Evolutionary conservation across 2,888 invertebrate species (phyloP), one percentile per base, ranked within the genome.

Genomic region (Parnassius smintheus): DNA sequence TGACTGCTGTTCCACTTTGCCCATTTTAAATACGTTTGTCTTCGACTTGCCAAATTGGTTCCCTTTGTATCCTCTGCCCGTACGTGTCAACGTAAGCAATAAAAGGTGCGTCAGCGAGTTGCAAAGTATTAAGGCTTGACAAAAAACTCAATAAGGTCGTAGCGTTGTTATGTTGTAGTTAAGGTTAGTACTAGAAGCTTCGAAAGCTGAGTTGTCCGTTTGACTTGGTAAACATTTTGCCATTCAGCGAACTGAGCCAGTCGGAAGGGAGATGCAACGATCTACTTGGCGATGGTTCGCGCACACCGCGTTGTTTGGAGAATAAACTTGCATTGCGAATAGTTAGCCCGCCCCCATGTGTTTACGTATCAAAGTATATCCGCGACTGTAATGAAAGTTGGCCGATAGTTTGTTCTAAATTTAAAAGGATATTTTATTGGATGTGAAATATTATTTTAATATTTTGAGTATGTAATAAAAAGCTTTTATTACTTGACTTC

Each of bases 21-120:
- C 91, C 91, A 91, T 91, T 91, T 91, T 91, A 91, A 91, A 91
- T 88, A 86, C 90, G 89, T 91, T 91, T 88, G 91, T 90, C 91
- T 90, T 84, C 86, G 82, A 88, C 86, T 88, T 86, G 87, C 88
- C 88, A 88, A 90, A 89, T 90, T 88, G 86, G 85, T 83, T 83
- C 77, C 83, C 86, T 87, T 86, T 87, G 86, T 88, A 88, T 87
- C 85, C 83, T 82, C 82, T 77, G 77, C 75, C 78, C 78, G 76
- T 82, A 81, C 76, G 72, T 78, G 68, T 71, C 65, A 63, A 22
- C 52, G 59, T 56, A 56, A 59, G 52, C 44, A 61, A 66, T 66
- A 61, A 66, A 59, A 62, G 56, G 49, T 58, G 12, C 55, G 35
- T 55, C 18, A 44, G 50, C 12, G 2, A 48, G 44, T 18, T 48